Evolutionary conservation across 2,888 invertebrate genomes (phyloP), one percentile per base, ranked within the genome.

Genomic region (Pseudeuparius sepicola): DNA sequence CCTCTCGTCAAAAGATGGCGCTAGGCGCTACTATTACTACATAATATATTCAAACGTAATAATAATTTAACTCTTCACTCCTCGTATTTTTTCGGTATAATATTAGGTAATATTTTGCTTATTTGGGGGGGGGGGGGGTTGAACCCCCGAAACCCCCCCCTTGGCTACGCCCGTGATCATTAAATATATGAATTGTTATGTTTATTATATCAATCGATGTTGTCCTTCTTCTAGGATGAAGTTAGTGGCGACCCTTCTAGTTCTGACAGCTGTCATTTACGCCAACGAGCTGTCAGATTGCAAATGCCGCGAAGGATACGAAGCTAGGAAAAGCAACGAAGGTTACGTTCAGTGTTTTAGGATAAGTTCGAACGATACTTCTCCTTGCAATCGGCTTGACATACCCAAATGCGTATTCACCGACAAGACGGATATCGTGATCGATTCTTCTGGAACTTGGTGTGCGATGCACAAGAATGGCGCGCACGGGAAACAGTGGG

Each of bases 351-450:
- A 11, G 11, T 39, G 39, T 15, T 24, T 31, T 25, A 33, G 32
- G 3, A 36, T 29, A 9, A n/a, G 14, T n/a, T n/a, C n/a, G n/a
- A n/a, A n/a, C n/a, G 40, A 42, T 5, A 41, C 43, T 9, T 33
- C 37, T 13, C 47, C 46, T 2, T 52, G 52, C 29, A 52, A 51
- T 29, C 28, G 44, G 7, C 31, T 45, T 4, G 29, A 42, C 17
- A 45, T 45, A 27, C 52, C 52, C 2, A 24, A 41, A 13, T 52
- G 52, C 20, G 30, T 32, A 4, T 52, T 51, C 31, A 39, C 37
- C 7, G 37, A 20, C 7, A n/a, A 7, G 2, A 44, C 38, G 2
- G 39, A 37, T n/a, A 47, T 46, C 13, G 4, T 42, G 5, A 40
- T 31, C n/a, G 46, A 48, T 23, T 14, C 29, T 6, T 33, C 29